A percentile compares a stretch with the other conserved stretches of the same genome.
Conservation (phyloP, 2,113 vertebrate genomes). For the Cavia aperea region DNA sequence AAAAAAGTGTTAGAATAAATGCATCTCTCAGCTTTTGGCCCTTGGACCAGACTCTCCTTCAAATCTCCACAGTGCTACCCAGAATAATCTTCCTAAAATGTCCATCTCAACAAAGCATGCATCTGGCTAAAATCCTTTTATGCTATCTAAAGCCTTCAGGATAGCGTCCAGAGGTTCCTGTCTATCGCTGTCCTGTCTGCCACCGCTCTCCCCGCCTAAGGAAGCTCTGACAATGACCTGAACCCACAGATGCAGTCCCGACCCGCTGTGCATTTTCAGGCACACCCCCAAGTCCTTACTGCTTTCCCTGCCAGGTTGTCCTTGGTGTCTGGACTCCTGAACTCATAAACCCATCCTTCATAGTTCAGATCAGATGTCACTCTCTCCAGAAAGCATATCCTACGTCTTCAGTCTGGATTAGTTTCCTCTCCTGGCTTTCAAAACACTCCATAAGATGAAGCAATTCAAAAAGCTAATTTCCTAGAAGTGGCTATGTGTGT, state of each 20-base stretch:
- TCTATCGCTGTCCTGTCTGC: not conserved
- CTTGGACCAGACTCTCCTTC: not conserved
- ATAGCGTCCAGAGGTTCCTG: not conserved
- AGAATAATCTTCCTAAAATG: slow-evolving; percentile 8
- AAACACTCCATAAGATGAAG: slow-evolving; percentile 8
- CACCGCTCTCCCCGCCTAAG: not conserved
- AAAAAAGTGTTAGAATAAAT: not conserved
- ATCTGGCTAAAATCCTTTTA: not conserved
- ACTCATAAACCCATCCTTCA: slow-evolving; percentile 12
- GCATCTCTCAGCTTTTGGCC: not conserved
- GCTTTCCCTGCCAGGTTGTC: not conserved
- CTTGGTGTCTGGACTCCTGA: not conserved
- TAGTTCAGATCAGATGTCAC: not conserved
- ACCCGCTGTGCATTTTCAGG: not conserved
- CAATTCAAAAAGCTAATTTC: slow-evolving; percentile 34
- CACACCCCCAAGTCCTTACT: not conserved
- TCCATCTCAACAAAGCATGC: not conserved
- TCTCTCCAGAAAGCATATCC: not conserved
- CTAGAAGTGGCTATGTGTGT: not conserved
- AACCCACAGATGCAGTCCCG: not conserved
- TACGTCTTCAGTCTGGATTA: not conserved
- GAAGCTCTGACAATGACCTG: not conserved
- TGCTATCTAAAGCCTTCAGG: not conserved
- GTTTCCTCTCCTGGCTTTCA: not conserved
- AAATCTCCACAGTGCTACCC: not conserved